Conservation (phyloP, 2,888 invertebrate genomes). For the Fabriciana adippe region DNA sequence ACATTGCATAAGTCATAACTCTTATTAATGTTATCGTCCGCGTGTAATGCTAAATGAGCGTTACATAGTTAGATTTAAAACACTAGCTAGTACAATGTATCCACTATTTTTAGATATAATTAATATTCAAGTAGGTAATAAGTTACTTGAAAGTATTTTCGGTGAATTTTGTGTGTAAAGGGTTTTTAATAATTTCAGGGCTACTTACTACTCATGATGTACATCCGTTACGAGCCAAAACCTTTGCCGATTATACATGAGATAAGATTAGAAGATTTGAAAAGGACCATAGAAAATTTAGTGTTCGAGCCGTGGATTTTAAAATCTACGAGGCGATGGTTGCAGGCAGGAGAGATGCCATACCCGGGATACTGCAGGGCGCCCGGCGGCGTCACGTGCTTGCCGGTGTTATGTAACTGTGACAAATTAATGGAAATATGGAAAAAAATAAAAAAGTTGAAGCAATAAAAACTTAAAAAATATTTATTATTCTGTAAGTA, state of each 20-base stretch:
- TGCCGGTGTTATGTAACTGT: constrained; percentile 65
- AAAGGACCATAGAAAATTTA: constrained; percentile 39
- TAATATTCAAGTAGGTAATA: constrained; percentile 29
- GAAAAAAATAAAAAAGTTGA: constrained; percentile 42
- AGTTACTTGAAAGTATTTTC: not conserved
- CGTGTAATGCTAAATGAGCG: constrained; percentile 16
- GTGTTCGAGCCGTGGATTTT: constrained; percentile 33
- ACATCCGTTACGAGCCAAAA: constrained; percentile 57
- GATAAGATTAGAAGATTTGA: constrained; percentile 45
- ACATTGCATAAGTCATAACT: too few species aligned
- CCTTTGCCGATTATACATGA: constrained; percentile 45
- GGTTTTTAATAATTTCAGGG: constrained; percentile 51
- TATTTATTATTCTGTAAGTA: not conserved
- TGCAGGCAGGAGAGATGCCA: constrained; percentile 59
- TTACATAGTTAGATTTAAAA: constrained; percentile 21
- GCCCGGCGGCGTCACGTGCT: constrained; percentile 57
- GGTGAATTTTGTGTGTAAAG: constrained; percentile 3
- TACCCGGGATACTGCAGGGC: constrained; percentile 71
- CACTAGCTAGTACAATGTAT: constrained; percentile 24
- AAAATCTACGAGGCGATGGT: constrained; percentile 55
- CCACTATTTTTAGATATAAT: constrained; percentile 28
- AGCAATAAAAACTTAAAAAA: not conserved
- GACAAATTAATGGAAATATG: constrained; percentile 54
- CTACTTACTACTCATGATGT: constrained; percentile 52
- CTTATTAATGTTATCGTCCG: too few species aligned